Percentiles rank a stretch among this genome's conserved stretches.
phyloP scores from a whole-genome alignment of 1,140 invertebrate genomes.

The Drosophila burlai region DNA sequence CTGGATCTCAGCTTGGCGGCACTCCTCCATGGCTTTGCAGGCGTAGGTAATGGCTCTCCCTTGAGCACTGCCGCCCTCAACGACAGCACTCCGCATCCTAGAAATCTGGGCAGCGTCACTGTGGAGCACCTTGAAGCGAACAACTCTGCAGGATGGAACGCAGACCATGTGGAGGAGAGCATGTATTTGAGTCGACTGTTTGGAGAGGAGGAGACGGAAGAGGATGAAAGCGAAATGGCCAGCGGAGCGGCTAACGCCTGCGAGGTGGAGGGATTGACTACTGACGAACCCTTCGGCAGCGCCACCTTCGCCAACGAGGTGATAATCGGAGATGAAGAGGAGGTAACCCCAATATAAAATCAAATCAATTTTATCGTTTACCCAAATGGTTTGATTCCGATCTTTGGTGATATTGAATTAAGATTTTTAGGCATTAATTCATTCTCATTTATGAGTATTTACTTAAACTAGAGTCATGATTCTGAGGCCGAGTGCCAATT shows the following conservation, averaged over 20 bases:
- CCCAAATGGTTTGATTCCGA: not conserved
- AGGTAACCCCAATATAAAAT: constrained; percentile 50
- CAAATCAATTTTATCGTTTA: not conserved
- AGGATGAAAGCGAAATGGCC: constrained; percentile 40
- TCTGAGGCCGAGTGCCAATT: not conserved
- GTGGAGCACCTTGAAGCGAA: constrained; percentile 32
- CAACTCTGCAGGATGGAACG: constrained; percentile 45
- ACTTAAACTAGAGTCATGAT: too few relatives aligned
- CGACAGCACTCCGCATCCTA: constrained; percentile 77
- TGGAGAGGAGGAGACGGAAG: constrained; percentile 40
- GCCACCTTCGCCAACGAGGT: constrained; percentile 62
- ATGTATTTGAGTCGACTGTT: constrained; percentile 41
- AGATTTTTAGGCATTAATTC: too few relatives aligned
- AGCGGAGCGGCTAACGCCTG: constrained; percentile 58
- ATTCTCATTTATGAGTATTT: not conserved
- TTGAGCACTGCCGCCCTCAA: constrained; percentile 59
- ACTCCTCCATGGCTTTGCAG: constrained; percentile 60
- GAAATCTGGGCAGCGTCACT: constrained; percentile 49
- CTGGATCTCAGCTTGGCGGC: constrained; percentile 71
- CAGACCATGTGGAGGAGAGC: constrained; percentile 42
- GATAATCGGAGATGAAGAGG: constrained; percentile 60
- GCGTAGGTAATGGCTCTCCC: constrained; percentile 27
- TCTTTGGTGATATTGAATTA: not conserved
- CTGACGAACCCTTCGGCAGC: constrained; percentile 51
- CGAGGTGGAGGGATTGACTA: constrained; percentile 67